These are phyloP conservation scores for Lithophane socia DNA, from an alignment of 2,888 invertebrate species.

Conservation along the genomic window DNA sequence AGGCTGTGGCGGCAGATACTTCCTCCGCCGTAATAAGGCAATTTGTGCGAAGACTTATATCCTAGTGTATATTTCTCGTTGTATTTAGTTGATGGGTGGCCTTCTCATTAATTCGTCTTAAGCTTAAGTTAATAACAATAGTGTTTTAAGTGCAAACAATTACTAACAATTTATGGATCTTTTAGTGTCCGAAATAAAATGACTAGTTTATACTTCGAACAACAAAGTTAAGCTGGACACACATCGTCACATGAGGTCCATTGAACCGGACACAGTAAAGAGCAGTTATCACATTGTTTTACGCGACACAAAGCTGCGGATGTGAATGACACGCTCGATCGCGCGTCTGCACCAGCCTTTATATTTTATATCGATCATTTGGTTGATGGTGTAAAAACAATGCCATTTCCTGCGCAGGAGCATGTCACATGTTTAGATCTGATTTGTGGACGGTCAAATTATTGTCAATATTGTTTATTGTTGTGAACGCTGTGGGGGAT, in stretches of 20 bases:
- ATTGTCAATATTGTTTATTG: constrained; percentile 38
- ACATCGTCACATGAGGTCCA: constrained; percentile 49
- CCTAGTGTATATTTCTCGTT: neutral
- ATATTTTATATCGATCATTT: constrained; percentile 72
- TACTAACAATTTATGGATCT: neutral
- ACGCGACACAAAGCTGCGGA: constrained; percentile 79
- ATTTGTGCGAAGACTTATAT: neutral
- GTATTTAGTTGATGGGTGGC: neutral
- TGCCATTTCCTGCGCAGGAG: constrained; percentile 74
- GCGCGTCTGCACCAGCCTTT: constrained; percentile 75
- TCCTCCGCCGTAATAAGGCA: neutral
- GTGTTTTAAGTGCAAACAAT: neutral
- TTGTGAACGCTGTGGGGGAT: neutral
- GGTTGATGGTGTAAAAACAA: constrained; percentile 80
- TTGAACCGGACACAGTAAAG: constrained; percentile 69
- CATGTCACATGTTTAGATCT: constrained; percentile 49
- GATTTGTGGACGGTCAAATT: constrained; percentile 43
- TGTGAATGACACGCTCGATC: constrained; percentile 81
- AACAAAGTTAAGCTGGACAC: constrained; percentile 21
- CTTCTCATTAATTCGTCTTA: neutral
- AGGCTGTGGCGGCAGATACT: neutral
- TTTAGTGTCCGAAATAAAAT: neutral
- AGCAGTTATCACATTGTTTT: constrained; percentile 80
- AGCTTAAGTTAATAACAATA: neutral
- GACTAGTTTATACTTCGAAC: neutral